Conservation (phyloP, 2,797 vertebrate species). For the Huso huso region DNA sequence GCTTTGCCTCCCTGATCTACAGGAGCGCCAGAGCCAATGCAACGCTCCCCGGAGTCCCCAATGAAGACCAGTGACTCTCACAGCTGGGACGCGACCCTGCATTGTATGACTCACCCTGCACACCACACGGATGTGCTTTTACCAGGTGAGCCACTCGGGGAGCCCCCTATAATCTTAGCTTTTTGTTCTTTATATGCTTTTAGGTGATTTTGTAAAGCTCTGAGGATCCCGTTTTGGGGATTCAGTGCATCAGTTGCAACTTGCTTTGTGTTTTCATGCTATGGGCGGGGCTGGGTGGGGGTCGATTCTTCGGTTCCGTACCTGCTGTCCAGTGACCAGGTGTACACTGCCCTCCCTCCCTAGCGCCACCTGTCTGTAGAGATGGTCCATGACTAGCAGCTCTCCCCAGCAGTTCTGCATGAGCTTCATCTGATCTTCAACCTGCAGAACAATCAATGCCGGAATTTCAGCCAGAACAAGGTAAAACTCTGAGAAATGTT, state of each 20-base stretch:
- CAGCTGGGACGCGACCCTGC: no score
- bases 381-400: conserved; percentile 67
- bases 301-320: conserved; percentile 20
- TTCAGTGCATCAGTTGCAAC: no score
- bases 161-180: neutral
- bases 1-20: no score
- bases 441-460: conserved; percentile 32
- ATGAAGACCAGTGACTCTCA: no score
- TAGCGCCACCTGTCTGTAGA: conserved; percentile 63
- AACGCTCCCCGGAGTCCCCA: no score
- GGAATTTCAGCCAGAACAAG: no score
- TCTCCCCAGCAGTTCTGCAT: conserved; percentile 76
- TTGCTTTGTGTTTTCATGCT: no score
- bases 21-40: no score
- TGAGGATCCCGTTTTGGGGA: neutral
- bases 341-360: conserved; percentile 64
- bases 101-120: neutral
- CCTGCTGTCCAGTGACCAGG: conserved; percentile 70
- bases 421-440: conserved; percentile 71
- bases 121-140: neutral
- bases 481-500: no score
- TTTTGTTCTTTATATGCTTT: neutral
- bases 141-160: neutral
- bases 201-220: no score
- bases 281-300: neutral